Evolutionary conservation across 2,888 invertebrate genomes (phyloP).

Genomic region (Vanessa cardui): DNA sequence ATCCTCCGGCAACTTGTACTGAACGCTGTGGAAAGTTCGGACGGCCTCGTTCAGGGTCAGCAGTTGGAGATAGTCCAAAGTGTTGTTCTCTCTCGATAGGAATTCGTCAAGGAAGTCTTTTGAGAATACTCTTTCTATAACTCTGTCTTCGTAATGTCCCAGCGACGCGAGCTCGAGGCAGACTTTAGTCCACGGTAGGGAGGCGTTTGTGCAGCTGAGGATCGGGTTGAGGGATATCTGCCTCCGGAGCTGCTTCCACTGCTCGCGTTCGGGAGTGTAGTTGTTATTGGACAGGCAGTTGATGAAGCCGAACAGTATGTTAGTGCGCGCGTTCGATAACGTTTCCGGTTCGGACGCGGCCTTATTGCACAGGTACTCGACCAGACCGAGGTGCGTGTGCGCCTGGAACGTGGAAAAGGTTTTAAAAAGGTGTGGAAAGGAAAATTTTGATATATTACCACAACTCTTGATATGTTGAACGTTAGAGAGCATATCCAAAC

Average conservation of each 20-base stretch:
- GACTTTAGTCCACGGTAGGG: conserved; percentile 79
- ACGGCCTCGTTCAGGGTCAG: conserved; percentile 83
- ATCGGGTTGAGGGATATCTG: conserved; percentile 69
- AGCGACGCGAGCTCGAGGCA: conserved; percentile 83
- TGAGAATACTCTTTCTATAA: conserved; percentile 80
- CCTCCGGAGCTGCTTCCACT: conserved; percentile 77
- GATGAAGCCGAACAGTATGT: conserved; percentile 75
- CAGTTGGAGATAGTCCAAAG: conserved; percentile 74
- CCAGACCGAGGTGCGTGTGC: conserved; percentile 81
- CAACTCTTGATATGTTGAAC: no score
- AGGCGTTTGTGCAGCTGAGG: conserved; percentile 59
- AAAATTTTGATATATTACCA: no score
- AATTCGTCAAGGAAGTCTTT: conserved; percentile 71
- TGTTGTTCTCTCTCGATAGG: conserved; percentile 59
- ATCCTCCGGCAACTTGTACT: conserved; percentile 64
- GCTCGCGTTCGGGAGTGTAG: conserved; percentile 78
- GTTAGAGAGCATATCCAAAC: no score
- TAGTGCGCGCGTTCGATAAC: conserved; percentile 64
- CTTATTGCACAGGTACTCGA: conserved; percentile 82
- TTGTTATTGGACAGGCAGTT: conserved; percentile 83
- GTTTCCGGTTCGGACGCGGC: conserved; percentile 66
- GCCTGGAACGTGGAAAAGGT: conserved; percentile 62
- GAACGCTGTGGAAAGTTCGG: conserved; percentile 65
- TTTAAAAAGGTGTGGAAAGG: no score
- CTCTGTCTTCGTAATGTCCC: conserved; percentile 79